Evolutionary conservation across 1,140 invertebrate genomes (phyloP), one percentile per base, ranked within the genome.

Genomic region (Tigriopus japonicus): DNA sequence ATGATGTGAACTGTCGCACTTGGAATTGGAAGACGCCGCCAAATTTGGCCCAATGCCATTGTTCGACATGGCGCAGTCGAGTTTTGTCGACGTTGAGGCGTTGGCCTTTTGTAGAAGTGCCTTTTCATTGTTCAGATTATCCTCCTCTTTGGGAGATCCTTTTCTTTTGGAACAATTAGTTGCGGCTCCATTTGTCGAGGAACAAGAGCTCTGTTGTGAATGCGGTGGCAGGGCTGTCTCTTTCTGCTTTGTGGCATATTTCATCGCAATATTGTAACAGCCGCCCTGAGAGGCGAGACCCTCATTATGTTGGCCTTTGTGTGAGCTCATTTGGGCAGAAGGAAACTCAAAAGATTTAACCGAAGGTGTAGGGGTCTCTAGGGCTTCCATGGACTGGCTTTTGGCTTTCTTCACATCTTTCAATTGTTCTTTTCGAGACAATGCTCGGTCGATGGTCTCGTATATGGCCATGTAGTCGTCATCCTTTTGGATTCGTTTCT

Each of bases 401-500:
- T 61, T 61, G 28, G 42, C 28, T 17, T 40, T 41, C 56, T 58
- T 58, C 21, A 53, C 17, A 40, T 61, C 51, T 19, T 54, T 28
- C 35, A 35, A 17, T 17, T 53, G 28, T 24, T 14, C n/a, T 19
- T 49, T 15, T 28, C 51, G 45, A 35, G 28, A 35, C 9, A 35
- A 35, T 35, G 28, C 28, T 23, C 59, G 17, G 51, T 61, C 59
- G 13, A 61, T n/a, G 15, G 59, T 61, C 23, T 61, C 59, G 23
- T 61, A 61, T 56, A 61, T 61, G 12, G 42, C 59, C 59, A 61
- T n/a, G 40, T 58, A 58, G 45, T 49, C 45, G 21, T 49, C 45
- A 15, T 49, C 45, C n/a, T 35, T 35, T 35, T 35, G 28, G 28
- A 35, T 35, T 35, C 28, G 28, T 9, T 35, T 35, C 9, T 35